Evolutionary conservation across 2,113 vertebrate genomes (phyloP).

Genomic region (Emydura subglobosa): DNA sequence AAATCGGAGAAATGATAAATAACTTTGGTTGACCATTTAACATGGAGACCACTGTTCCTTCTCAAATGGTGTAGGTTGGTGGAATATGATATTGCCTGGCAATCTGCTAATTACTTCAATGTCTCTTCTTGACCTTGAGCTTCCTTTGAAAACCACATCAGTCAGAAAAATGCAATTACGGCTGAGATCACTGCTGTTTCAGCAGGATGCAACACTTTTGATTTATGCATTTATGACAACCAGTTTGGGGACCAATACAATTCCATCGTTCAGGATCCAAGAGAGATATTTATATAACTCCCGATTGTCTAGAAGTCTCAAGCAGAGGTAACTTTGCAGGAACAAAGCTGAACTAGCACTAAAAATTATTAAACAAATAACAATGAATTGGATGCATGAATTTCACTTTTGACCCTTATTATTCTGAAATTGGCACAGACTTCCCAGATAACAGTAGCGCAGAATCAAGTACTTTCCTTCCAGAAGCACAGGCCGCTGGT

Average conservation of each 20-base stretch:
- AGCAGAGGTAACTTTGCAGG: neutral
- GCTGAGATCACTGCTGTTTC: neutral
- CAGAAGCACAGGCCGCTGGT: neutral
- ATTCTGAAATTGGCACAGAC: neutral
- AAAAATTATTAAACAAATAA: neutral
- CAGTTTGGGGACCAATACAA: neutral
- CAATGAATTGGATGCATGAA: neutral
- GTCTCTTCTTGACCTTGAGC: slow-evolving; percentile 23
- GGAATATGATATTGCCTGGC: neutral
- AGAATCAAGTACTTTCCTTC: neutral
- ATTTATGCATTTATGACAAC: neutral
- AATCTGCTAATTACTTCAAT: slow-evolving; percentile 17
- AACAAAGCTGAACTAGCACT: neutral
- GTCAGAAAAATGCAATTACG: neutral
- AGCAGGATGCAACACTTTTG: neutral
- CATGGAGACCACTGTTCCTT: neutral
- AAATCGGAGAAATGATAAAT: slow-evolving; percentile 31
- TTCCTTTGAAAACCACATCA: neutral
- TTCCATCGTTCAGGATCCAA: neutral
- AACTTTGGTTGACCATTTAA: slow-evolving; percentile 2
- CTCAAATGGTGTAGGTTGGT: neutral
- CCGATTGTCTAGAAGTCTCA: slow-evolving; percentile 9
- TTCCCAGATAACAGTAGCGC: neutral
- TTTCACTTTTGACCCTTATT: neutral
- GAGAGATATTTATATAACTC: neutral